Conservation (phyloP, 1,140 invertebrate genomes). For the Tetraneura akinire region DNA sequence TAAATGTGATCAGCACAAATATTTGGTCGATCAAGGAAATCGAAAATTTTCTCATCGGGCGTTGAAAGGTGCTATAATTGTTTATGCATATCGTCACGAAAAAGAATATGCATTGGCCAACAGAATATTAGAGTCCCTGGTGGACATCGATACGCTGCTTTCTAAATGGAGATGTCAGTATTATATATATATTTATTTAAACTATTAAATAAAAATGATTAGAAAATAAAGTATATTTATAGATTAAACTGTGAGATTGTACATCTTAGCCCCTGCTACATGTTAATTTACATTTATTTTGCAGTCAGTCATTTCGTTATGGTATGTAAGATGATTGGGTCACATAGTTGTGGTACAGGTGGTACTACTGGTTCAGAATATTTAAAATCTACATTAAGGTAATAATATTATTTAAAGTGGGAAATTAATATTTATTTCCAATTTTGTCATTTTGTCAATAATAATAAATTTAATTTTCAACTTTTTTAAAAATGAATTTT, state of each 20-base stretch:
- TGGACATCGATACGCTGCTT: conserved; percentile 97
- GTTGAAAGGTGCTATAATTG: conserved; percentile 95
- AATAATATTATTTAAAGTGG: conserved; percentile 53
- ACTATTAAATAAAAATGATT: too few species aligned
- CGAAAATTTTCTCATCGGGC: conserved; percentile 87
- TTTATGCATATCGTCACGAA: conserved; percentile 94
- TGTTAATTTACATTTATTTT: conserved; percentile 54
- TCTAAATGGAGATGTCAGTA: conserved; percentile 99
- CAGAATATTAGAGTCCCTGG: conserved; percentile 88
- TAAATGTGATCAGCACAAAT: conserved; percentile 78
- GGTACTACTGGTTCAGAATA: conserved; percentile 99
- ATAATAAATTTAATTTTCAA: too few species aligned
- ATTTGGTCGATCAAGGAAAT: conserved; percentile 79
- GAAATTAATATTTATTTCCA: too few species aligned
- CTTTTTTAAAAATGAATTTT: too few species aligned
- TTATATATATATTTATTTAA: too few species aligned
- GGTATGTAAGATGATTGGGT: conserved; percentile 99
- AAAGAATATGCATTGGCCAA: conserved; percentile 95
- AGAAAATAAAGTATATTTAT: neutral
- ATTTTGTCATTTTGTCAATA: too few species aligned
- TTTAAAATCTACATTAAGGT: conserved; percentile 95
- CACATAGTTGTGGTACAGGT: conserved; percentile 92
- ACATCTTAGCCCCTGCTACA: too few species aligned
- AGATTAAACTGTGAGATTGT: too few species aligned
- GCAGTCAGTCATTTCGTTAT: conserved; percentile 97